These are phyloP conservation scores for Oreocharis arfaki DNA, from an alignment of 2,113 vertebrate genomes.

Conservation along the genomic window DNA sequence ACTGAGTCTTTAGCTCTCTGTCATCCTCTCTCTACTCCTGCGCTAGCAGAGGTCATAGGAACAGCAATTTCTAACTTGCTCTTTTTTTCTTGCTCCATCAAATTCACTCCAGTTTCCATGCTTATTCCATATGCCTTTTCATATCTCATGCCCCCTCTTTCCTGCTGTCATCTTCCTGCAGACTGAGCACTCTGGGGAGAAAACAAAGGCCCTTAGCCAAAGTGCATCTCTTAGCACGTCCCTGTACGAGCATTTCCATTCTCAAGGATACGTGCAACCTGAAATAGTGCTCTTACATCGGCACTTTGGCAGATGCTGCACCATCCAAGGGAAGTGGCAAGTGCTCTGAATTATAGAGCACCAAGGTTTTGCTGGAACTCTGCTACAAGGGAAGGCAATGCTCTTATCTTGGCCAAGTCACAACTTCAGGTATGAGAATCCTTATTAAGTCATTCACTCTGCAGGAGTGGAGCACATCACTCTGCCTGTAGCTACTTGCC, in stretches of 20 bases:
- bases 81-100: neutral
- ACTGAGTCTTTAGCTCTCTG: neutral
- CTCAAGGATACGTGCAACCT: neutral
- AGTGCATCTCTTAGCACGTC: neutral
- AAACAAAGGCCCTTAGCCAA: neutral
- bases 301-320: neutral
- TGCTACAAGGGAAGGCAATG: neutral
- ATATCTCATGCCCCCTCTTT: neutral
- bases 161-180: neutral
- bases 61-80: neutral
- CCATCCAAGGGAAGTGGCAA: neutral
- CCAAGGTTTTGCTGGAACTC: neutral
- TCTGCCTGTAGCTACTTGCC: neutral
- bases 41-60: neutral
- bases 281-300: neutral
- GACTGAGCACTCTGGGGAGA: neutral
- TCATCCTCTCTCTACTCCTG: neutral
- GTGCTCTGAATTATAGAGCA: neutral
- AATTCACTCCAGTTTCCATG: neutral
- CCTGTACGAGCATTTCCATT: neutral
- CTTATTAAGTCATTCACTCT: neutral
- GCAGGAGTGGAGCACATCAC: neutral
- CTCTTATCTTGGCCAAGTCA: neutral
- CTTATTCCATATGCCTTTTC: neutral
- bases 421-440: neutral